Conservation (phyloP, 2,797 vertebrate genomes). For the Tiaroga cobitis region DNA sequence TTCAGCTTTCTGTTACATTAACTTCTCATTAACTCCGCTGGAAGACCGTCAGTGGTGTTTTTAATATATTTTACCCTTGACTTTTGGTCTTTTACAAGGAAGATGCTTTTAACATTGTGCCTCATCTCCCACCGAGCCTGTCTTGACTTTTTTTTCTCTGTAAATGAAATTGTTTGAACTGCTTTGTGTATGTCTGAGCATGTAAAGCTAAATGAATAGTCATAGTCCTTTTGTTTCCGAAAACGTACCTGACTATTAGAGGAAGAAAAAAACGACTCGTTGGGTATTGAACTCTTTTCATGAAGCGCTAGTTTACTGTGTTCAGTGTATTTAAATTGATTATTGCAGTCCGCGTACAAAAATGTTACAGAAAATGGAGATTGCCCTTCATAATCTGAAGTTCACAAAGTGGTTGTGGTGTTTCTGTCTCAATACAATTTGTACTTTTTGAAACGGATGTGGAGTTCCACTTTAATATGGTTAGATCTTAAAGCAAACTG, state of each 20-base stretch:
- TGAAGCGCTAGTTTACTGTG: slow-evolving; percentile 38
- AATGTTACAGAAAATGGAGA: background rate
- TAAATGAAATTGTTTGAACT: slow-evolving; percentile 64
- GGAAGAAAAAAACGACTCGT: background rate
- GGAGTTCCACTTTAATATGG: slow-evolving; percentile 17
- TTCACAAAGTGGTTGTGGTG: slow-evolving; percentile 46
- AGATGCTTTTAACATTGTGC: slow-evolving; percentile 73
- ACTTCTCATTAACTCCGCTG: slow-evolving; percentile 58
- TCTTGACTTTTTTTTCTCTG: slow-evolving; percentile 69
- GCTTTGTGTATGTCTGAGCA: slow-evolving; percentile 58
- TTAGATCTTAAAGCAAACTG: background rate
- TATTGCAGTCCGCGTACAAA: background rate
- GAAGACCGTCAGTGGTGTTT: slow-evolving; percentile 67
- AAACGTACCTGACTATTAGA: slow-evolving; percentile 9
- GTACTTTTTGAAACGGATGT: slow-evolving; percentile 43
- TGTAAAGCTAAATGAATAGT: slow-evolving; percentile 52
- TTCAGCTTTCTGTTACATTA: slow-evolving; percentile 51
- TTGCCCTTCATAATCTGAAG: slow-evolving; percentile 36
- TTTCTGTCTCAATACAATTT: slow-evolving; percentile 38
- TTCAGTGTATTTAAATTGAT: slow-evolving; percentile 3
- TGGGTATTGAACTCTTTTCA: slow-evolving; percentile 42
- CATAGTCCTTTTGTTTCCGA: slow-evolving; percentile 40
- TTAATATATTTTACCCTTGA: slow-evolving; percentile 55
- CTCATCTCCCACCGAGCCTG: slow-evolving; percentile 74
- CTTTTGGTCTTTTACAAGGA: slow-evolving; percentile 55